Base-by-base conservation (phyloP, 2,797 vertebrate genomes). In the Anguilla marmorata region DNA sequence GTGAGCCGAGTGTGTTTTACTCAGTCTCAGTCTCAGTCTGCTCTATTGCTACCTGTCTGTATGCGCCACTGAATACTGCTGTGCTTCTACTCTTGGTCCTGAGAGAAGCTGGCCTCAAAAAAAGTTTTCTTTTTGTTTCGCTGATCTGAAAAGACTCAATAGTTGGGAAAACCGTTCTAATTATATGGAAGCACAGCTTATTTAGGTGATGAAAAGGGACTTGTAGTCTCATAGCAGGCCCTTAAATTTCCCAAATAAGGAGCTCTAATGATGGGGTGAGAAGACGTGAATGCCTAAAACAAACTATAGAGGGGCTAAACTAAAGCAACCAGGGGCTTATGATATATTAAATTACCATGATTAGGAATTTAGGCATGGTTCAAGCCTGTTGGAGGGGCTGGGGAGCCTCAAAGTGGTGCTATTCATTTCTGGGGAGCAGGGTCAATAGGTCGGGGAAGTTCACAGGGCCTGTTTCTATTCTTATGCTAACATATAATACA, bases 331-430 rank as follows among this genome's bases (percentile, higher is more conserved):
- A 94, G 97, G 94, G 96, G 96, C 96, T 98, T 97, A 96, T 97
- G 96, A 97, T 98, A 98, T 98, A 99, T 98, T 99, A 98, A 99
- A 99, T 98, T 97, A 98, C 97, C 97, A 97, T 98, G 97, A 98
- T 98, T 98, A 98, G 97, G 97, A 98, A 97, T 97, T 96, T 96
- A 96, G 96, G 96, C 97, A 96, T 96, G 96, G 96, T 97, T 97
- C 95, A 95, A 97, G 96, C 96, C 96, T 96, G 96, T 95, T 97
- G 96, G 97, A 98, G 97, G 97, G 96, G 96, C 95, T 94, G 95
- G 94, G 93, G 94, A 94, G 95, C 95, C 96, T 95, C 95, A 94
- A 95, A 97, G 97, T 96, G 95, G 92, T 88, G 92, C 97, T 96
- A 98, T 99, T 98, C 98, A 97, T 95, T 95, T 95, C 94, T 93